These are phyloP conservation scores for Archaeoteleia sp. DNA, from an alignment of 2,888 invertebrate genomes.

Conservation along the genomic window DNA sequence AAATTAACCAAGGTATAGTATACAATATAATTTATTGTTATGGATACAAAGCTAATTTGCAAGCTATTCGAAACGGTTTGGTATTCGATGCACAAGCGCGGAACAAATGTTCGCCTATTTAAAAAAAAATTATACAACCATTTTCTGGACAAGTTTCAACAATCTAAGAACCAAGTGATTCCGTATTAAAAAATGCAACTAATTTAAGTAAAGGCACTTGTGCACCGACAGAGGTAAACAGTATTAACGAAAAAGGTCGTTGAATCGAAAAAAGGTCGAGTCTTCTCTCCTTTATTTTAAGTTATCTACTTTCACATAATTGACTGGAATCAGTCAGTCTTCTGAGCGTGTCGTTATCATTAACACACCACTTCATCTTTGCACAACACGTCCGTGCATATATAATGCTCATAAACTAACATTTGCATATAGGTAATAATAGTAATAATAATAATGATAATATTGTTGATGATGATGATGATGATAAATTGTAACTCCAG, in stretches of 20 bases:
- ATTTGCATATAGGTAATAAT: conserved; percentile 42
- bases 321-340: conserved; percentile 52
- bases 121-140: neutral
- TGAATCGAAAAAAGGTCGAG: conserved; percentile 15
- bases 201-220: neutral
- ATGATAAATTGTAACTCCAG: neutral
- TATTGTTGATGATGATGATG: neutral
- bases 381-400: conserved; percentile 18
- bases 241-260: conserved; percentile 1
- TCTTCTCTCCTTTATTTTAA: conserved; percentile 18
- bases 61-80: conserved; percentile 19
- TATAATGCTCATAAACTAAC: conserved; percentile 45
- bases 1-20: conserved; percentile 1
- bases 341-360: conserved; percentile 23
- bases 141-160: no score
- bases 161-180: neutral
- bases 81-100: conserved; percentile 8
- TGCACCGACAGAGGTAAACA: neutral
- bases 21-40: conserved; percentile 33
- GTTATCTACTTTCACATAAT: conserved; percentile 47
- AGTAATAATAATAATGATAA: conserved; percentile 9
- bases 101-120: neutral
- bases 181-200: conserved; percentile 9
- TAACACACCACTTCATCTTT: conserved; percentile 6
- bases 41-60: conserved; percentile 48